A percentile compares a stretch with the other conserved stretches of the same genome.
Conservation (phyloP, 2,888 invertebrate species). For the Heliconius ethilla region DNA sequence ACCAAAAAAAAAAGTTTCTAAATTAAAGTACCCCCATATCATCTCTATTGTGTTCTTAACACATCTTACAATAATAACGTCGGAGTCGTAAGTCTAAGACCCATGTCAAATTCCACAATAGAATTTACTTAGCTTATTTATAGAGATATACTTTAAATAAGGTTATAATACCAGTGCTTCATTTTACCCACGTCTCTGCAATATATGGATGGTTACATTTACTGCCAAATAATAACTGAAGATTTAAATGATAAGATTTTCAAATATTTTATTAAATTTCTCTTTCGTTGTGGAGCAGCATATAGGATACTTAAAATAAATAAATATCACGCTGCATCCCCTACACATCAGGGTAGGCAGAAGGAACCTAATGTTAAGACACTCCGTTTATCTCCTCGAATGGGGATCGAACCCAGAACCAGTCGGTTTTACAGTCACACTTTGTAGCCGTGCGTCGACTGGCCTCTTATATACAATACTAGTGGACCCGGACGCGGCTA, state of each 20-base stretch:
- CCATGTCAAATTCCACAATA: constrained; percentile 9
- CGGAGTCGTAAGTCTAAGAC: background rate
- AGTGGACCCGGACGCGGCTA: too few species aligned
- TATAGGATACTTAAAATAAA: too few species aligned
- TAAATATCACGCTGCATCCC: too few species aligned
- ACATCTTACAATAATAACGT: background rate
- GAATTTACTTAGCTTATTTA: constrained; percentile 1
- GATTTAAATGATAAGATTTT: background rate
- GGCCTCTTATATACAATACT: background rate
- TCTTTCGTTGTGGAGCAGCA: background rate
- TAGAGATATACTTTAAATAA: background rate
- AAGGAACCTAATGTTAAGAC: too few species aligned
- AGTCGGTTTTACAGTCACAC: too few species aligned
- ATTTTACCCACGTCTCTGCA: background rate
- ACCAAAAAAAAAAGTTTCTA: too few species aligned
- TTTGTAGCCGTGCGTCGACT: too few species aligned
- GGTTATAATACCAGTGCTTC: background rate
- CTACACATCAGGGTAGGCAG: too few species aligned
- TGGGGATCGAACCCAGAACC: too few species aligned
- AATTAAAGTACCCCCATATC: too few species aligned
- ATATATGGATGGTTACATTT: background rate
- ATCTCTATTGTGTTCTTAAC: background rate
- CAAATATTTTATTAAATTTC: too few species aligned
- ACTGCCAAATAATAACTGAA: background rate
- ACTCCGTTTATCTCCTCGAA: too few species aligned